Evolutionary conservation across 2,113 vertebrate genomes (phyloP).

Genomic region (Gobio gobio): DNA sequence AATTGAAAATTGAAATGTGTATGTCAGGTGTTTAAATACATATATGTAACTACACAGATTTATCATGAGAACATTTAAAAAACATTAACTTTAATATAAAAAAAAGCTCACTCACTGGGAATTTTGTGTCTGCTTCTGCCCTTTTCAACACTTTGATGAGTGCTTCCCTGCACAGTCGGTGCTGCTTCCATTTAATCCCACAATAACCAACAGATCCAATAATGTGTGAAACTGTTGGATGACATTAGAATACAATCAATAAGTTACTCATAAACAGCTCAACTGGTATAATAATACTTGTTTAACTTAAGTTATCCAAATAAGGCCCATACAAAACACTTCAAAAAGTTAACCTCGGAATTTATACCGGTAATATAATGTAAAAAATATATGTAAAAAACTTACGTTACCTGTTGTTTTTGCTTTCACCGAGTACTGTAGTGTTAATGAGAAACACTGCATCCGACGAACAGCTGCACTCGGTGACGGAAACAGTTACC

Average conservation of each 20-base stretch:
- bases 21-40: too few relatives aligned
- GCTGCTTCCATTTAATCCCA: conserved; percentile 34
- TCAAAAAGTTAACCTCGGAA: background rate
- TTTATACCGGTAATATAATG: background rate
- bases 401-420: background rate
- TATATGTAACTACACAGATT: too few relatives aligned
- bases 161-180: background rate
- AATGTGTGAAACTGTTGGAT: background rate
- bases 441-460: background rate
- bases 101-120: conserved; percentile 35
- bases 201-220: background rate
- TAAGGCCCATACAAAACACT: background rate
- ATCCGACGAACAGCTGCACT: background rate
- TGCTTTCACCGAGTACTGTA: background rate
- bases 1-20: too few relatives aligned
- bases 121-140: conserved; percentile 36
- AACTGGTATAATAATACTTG: background rate
- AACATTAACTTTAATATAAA: background rate
- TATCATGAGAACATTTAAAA: too few relatives aligned
- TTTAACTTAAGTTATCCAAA: background rate
- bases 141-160: conserved; percentile 2
- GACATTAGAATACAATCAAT: background rate
- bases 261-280: background rate
- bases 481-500: background rate
- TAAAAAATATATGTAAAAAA: background rate